These are phyloP conservation scores for Rhopalosiphum nymphaeae DNA, from an alignment of 2,888 invertebrate species.

Conservation along the genomic window DNA sequence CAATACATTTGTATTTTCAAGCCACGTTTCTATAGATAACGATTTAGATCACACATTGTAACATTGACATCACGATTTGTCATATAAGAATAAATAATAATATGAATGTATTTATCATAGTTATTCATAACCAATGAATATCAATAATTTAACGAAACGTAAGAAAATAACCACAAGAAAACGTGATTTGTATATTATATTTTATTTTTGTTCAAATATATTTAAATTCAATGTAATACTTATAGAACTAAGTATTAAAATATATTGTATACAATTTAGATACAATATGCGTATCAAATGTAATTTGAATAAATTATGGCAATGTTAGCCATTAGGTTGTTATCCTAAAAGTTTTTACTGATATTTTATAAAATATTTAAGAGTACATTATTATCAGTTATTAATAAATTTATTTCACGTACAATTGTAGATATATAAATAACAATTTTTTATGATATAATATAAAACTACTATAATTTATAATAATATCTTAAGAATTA, in stretches of 20 bases:
- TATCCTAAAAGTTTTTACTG: neutral
- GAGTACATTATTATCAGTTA: neutral
- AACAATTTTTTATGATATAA: neutral
- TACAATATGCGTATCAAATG: neutral
- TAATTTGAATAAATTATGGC: neutral
- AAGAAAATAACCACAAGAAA: neutral
- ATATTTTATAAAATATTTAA: neutral
- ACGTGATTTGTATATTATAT: slow-evolving; percentile 35
- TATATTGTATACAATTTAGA: slow-evolving; percentile 14
- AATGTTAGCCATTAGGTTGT: neutral
- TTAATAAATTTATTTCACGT: neutral
- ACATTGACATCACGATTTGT: slow-evolving; percentile 4
- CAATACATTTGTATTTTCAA: neutral
- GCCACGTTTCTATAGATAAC: neutral
- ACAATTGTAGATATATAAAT: neutral
- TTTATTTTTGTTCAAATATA: neutral
- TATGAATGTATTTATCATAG: slow-evolving; percentile 21
- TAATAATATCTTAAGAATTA: neutral
- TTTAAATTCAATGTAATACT: neutral
- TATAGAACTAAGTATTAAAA: neutral
- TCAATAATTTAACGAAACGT: neutral
- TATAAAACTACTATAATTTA: neutral
- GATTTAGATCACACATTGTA: slow-evolving; percentile 13
- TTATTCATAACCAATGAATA: neutral
- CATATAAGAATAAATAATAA: neutral